Conservation (phyloP, 2,113 vertebrate genomes). For the Fregata magnificens region DNA sequence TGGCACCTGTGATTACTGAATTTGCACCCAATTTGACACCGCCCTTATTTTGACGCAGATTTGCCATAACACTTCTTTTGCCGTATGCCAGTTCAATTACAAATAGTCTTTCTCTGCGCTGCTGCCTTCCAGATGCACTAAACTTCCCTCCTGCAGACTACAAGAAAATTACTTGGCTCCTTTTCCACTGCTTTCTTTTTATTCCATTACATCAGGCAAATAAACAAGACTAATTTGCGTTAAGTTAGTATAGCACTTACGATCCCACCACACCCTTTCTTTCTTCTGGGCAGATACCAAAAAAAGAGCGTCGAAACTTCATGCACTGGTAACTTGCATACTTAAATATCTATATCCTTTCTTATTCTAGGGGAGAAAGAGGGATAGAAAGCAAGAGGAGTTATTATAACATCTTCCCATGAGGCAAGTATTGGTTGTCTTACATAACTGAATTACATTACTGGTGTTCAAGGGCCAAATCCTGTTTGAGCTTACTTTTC, state of each 20-base stretch:
- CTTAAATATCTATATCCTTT: neutral
- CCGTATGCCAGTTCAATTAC: constrained; percentile 28
- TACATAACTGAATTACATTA: neutral
- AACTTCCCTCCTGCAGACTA: constrained; percentile 16
- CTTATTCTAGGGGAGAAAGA: neutral
- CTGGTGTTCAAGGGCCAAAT: neutral
- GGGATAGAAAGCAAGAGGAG: neutral
- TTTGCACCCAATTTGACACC: neutral
- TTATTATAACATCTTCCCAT: neutral
- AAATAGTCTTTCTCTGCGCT: neutral
- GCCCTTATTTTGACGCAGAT: constrained; percentile 16
- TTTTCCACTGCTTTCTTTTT: neutral
- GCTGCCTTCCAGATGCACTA: constrained; percentile 38
- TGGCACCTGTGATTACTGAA: constrained; percentile 20
- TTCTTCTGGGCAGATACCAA: neutral
- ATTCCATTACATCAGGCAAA: neutral
- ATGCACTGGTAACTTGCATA: neutral
- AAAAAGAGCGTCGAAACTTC: neutral
- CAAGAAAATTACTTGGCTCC: neutral
- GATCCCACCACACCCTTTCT: neutral
- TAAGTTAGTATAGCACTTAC: neutral
- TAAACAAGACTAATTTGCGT: neutral
- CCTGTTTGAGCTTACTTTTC: neutral
- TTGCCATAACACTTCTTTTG: neutral
- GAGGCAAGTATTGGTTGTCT: neutral